phyloP scores from a whole-genome alignment of 1,140 invertebrate genomes.

The Drosophila carrolli region DNA sequence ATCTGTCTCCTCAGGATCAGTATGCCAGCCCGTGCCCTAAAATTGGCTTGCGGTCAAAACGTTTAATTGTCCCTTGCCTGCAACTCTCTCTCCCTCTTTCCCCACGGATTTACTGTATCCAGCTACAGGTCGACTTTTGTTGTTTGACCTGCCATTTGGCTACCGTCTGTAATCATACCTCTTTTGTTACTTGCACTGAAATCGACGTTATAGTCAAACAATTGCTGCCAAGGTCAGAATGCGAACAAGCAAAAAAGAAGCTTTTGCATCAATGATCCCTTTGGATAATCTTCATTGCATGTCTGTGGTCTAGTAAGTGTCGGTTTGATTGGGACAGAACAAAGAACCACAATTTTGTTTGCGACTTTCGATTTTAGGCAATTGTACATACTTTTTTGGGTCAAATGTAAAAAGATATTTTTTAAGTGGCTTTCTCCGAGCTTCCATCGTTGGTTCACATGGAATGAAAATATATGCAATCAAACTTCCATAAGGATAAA shows the following conservation, averaged over 20 bases:
- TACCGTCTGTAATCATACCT: constrained; percentile 43
- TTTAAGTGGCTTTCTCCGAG: constrained; percentile 44
- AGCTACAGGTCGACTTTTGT: constrained; percentile 14
- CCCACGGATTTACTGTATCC: constrained; percentile 16
- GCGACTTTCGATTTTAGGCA: constrained; percentile 73
- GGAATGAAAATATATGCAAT: background rate
- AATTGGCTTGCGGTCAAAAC: constrained; percentile 84
- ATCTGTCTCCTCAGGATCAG: constrained; percentile 6
- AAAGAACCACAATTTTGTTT: constrained; percentile 36
- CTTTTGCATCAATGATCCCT: constrained; percentile 7
- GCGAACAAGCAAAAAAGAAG: constrained; percentile 32
- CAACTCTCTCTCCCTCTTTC: background rate
- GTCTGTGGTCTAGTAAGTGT: constrained; percentile 73
- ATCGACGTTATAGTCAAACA: constrained; percentile 57
- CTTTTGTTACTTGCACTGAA: constrained; percentile 31
- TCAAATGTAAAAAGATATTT: constrained; percentile 43
- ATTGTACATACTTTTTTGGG: constrained; percentile 53
- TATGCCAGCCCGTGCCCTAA: constrained; percentile 50
- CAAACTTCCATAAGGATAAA: too few species aligned
- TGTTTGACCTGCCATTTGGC: constrained; percentile 63
- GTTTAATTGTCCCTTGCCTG: constrained; percentile 65
- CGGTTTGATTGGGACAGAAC: constrained; percentile 11
- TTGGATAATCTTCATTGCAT: constrained; percentile 44
- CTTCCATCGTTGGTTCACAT: constrained; percentile 2
- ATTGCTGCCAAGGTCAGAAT: constrained; percentile 72